Percentiles rank a stretch among this genome's conserved stretches.
phyloP scores from a whole-genome alignment of 2,113 vertebrate genomes.

The Prunella himalayana region DNA sequence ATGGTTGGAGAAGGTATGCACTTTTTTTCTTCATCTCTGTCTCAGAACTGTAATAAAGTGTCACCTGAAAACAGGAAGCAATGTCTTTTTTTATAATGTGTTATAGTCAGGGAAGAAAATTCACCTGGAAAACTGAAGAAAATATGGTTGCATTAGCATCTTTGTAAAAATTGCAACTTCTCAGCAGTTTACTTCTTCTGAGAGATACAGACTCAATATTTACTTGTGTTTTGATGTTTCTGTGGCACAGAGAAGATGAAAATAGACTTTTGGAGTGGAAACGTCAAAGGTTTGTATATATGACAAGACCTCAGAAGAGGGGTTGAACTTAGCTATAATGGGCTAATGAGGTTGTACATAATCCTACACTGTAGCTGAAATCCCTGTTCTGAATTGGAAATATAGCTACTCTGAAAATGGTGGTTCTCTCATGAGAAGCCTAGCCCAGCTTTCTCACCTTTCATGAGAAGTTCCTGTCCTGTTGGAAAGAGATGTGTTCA shows the following conservation, averaged over 20 bases:
- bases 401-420: not conserved
- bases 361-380: not conserved
- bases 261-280: not conserved
- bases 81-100: not conserved
- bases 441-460: not conserved
- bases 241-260: not conserved
- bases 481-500: not conserved
- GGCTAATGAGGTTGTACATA: not conserved
- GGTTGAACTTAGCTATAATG: not conserved
- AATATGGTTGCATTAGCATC: not conserved
- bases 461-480: not conserved
- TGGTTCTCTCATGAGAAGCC: not conserved
- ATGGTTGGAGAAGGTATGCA: not conserved
- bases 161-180: not conserved
- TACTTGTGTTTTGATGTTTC: not conserved
- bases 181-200: not conserved
- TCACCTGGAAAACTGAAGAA: not conserved
- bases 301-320: not conserved
- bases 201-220: not conserved
- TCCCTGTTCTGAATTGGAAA: not conserved
- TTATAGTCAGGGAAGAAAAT: not conserved
- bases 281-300: not conserved
- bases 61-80: not conserved
- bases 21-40: not conserved
- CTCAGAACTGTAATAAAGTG: not conserved